Evolutionary conservation across 1,140 invertebrate species (phyloP), one percentile per base, ranked within the genome.

Genomic region (Meteorus sp.): DNA sequence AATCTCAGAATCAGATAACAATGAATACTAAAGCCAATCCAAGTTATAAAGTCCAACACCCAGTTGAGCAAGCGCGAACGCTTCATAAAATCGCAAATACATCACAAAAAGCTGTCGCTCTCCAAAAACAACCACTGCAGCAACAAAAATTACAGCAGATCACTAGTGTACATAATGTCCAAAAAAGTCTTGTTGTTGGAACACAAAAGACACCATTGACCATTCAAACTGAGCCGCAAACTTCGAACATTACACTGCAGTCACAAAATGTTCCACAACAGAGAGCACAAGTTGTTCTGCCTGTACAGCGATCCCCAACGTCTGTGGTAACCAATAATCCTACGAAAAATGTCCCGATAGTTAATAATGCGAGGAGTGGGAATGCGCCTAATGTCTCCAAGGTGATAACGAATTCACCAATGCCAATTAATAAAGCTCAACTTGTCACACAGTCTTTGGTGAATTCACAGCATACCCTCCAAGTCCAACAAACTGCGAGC

Each of bases 291-390:
- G 27, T 23, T 22, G 2, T 35, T 2, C 11, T 39, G 37, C 11
- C 62, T 1, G 11, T 67, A 69, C 13, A 78, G 72, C 44, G 71
- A 66, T 31, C 73, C 71, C 29, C 74, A 72, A 47, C 20, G 45
- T 2, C 15, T 54, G 2, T 48, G 47, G 19, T 62, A 57, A 39
- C 23, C 47, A 6, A 27, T 68, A 57, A 60, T 35, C 15, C 50
- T 19, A 6, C 17, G 27, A 35, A 33, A 23, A 52, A 35, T 23
- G 9, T 6, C 9, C 17, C 31, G 3, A 11, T 20, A 20, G 17
- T 27, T 13, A 52, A 37, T 52, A 52, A 35, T 52, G 11, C 2
- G 19, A 52, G 37, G 15, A 52, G 50, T 22, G 25, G 31, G 9
- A 52, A 31, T 52, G 31, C 37, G 33, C 44, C 50, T 60, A 60